Percentiles rank a stretch among this genome's conserved stretches.
These are phyloP conservation scores for Oxystoma pomonae DNA, from an alignment of 2,888 invertebrate species.

Conservation along the genomic window DNA sequence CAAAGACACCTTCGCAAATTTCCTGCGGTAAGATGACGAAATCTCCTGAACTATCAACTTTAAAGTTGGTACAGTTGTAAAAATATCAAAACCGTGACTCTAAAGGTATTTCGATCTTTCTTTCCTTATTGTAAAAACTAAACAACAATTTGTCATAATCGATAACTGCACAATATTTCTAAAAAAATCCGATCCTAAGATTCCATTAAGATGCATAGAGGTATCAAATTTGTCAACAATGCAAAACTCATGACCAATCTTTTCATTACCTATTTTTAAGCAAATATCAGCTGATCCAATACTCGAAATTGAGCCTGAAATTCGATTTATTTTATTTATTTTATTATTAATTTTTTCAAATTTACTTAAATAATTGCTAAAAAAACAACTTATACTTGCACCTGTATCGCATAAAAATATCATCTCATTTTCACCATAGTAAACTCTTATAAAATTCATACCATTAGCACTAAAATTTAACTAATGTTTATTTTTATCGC, in stretches of 20 bases:
- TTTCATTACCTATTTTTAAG: too few relatives aligned
- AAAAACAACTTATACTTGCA: background rate
- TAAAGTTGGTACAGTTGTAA: constrained; percentile 15
- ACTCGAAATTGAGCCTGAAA: background rate
- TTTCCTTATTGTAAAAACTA: background rate
- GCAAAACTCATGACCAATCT: background rate
- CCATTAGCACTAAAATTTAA: background rate
- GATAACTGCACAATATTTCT: background rate
- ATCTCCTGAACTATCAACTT: constrained; percentile 5
- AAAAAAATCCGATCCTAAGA: too few relatives aligned
- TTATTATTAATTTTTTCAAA: background rate
- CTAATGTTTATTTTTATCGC: background rate
- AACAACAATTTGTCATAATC: background rate
- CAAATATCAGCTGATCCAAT: too few relatives aligned
- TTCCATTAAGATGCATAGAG: background rate
- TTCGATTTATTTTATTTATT: background rate
- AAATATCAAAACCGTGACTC: too few relatives aligned
- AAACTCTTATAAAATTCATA: too few relatives aligned
- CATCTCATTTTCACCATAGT: too few relatives aligned
- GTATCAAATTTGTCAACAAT: background rate
- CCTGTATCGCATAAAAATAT: too few relatives aligned
- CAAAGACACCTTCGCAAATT: constrained; percentile 22
- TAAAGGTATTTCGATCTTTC: background rate
- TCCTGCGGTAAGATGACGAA: constrained; percentile 10
- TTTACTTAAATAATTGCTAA: background rate